phyloP scores from a whole-genome alignment of 2,888 invertebrate genomes.

The Acheta domesticus region DNA sequence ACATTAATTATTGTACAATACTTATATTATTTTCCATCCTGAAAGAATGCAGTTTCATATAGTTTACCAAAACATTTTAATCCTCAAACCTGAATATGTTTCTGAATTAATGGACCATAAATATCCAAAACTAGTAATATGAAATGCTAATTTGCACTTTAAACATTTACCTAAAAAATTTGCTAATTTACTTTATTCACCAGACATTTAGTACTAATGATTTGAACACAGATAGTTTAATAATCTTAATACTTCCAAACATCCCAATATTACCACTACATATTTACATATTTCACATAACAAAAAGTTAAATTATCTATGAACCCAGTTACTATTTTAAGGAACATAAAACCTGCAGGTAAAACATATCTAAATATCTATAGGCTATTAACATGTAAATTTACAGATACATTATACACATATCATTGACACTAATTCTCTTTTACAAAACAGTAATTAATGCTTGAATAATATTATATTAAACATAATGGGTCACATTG shows the following conservation, averaged over 20 bases:
- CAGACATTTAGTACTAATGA: not conserved
- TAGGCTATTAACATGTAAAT: not conserved
- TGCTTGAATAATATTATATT: too few species aligned
- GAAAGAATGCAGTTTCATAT: not conserved
- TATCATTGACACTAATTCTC: not conserved
- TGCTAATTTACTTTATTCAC: constrained; percentile 4
- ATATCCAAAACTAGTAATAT: not conserved
- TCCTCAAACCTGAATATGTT: not conserved
- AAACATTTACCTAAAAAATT: not conserved
- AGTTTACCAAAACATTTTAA: not conserved
- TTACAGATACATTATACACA: constrained; percentile 2
- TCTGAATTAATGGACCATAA: too few species aligned
- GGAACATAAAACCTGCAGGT: not conserved
- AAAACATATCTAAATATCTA: constrained; percentile 4
- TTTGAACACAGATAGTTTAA: not conserved
- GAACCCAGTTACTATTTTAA: not conserved
- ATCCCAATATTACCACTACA: not conserved
- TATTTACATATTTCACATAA: not conserved
- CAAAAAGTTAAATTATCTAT: not conserved
- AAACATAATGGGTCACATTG: too few species aligned
- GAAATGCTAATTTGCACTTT: not conserved
- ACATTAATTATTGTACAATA: not conserved
- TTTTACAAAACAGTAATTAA: not conserved
- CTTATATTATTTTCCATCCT: not conserved
- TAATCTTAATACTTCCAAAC: not conserved